These are phyloP conservation scores for Ladona fulva DNA, from an alignment of 1,140 invertebrate genomes.

Conservation along the genomic window DNA sequence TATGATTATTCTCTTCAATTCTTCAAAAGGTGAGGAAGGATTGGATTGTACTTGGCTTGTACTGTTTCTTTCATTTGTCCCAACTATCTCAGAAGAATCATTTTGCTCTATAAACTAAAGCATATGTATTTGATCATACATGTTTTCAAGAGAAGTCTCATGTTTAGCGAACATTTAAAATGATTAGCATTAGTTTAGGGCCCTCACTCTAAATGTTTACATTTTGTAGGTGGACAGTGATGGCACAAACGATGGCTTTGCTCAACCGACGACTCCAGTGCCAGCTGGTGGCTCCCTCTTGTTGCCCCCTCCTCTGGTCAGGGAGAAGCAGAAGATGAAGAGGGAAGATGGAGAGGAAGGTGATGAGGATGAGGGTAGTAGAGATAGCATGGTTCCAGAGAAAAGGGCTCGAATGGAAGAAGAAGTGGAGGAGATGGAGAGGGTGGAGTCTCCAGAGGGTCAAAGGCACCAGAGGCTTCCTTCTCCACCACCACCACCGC, in stretches of 20 bases:
- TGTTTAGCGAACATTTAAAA: no score
- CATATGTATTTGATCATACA: no score
- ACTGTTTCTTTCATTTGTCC: no score
- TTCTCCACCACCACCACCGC: background rate
- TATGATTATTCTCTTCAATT: no score
- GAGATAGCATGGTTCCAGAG: background rate
- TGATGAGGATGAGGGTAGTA: background rate
- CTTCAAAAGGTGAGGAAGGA: no score
- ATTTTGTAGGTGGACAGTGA: conserved; percentile 13
- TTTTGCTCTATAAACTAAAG: no score
- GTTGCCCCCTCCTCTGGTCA: background rate
- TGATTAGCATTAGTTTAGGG: no score
- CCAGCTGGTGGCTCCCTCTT: background rate
- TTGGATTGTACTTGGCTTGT: no score
- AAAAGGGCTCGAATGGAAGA: background rate
- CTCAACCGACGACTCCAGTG: background rate
- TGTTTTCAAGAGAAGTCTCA: no score
- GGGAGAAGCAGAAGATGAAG: background rate
- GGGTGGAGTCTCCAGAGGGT: background rate
- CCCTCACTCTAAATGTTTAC: no score
- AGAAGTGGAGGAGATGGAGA: background rate
- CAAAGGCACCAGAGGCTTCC: background rate
- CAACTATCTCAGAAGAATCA: no score
- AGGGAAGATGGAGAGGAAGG: background rate
- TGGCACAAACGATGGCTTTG: conserved; percentile 14